Evolutionary conservation across 1,140 invertebrate species (phyloP), one percentile per base, ranked within the genome.

Genomic region (Drosophila ogumai): DNA sequence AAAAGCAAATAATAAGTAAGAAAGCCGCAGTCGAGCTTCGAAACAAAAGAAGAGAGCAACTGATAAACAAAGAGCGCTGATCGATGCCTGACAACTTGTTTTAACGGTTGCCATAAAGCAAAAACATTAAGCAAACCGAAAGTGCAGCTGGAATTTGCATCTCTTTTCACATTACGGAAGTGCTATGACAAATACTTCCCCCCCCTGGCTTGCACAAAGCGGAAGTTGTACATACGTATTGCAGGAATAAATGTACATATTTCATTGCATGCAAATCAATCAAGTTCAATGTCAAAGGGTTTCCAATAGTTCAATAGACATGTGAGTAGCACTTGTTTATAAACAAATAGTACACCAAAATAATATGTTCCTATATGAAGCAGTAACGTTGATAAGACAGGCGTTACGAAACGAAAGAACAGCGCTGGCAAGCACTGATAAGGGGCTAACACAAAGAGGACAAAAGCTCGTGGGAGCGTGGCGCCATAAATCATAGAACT

Each of bases 321-420:
- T 69, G 28, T 25, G 36, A 41, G 43, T 43, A 38, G 49, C 12
- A 19, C 43, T 71, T 72, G 75, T 78, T 56, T 72, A 79, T 75
- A 76, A 73, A 73, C 66, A 72, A 73, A 59, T 43, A 44, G 40
- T 15, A 41, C 31, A 38, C 19, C 12, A 25, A 41, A n/a, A 13
- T 74, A 50, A 9, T 36, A 15, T 49, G 17, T 22, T 22, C 19
- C 1, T 19, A 25, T 32, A 44, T 47, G 46, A 12, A 52, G 28
- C 47, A 44, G 34, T 41, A 19, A 25, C 3, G 28, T 66, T 71
- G 75, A 78, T 78, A 78, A 78, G 66, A 52, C 10, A 9, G 28
- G 17, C 66, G 58, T 78, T 71, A 78, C 36, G 75, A 78, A 78
- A 78, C 44, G 15, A 4, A 75, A 50, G 17, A 75, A 59, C 41